phyloP scores from a whole-genome alignment of 2,797 vertebrate genomes.

The Cuculus canorus region DNA sequence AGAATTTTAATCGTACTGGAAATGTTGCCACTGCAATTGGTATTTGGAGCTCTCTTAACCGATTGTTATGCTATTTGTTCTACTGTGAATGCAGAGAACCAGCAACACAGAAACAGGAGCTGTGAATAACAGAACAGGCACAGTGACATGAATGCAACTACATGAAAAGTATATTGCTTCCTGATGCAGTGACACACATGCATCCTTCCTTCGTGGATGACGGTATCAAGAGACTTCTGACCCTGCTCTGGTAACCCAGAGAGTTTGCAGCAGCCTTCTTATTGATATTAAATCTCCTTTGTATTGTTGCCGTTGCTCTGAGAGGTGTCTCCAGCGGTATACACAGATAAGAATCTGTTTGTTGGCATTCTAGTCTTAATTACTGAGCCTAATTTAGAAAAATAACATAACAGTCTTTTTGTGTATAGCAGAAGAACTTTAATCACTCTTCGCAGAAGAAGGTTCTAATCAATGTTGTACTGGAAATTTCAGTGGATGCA shows the following conservation, averaged over 20 bases:
- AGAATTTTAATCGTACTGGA: constrained; percentile 65
- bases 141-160: rapidly evolving
- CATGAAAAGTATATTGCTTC: background rate
- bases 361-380: background rate
- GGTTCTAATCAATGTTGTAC: background rate
- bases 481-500: background rate
- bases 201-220: background rate
- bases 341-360: background rate
- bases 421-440: background rate
- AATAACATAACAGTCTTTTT: background rate
- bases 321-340: background rate
- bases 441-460: no score
- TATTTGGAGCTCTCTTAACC: constrained; percentile 52
- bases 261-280: background rate
- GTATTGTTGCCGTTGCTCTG: background rate
- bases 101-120: constrained; percentile 9
- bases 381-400: background rate
- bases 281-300: background rate
- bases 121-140: background rate
- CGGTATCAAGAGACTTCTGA: background rate
- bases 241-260: background rate
- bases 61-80: constrained; percentile 63
- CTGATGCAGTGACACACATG: background rate
- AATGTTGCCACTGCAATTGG: constrained; percentile 50
- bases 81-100: constrained; percentile 42